Evolutionary conservation across 2,888 invertebrate genomes (phyloP), one percentile per base, ranked within the genome.

Genomic region (Brenthis daphne): DNA sequence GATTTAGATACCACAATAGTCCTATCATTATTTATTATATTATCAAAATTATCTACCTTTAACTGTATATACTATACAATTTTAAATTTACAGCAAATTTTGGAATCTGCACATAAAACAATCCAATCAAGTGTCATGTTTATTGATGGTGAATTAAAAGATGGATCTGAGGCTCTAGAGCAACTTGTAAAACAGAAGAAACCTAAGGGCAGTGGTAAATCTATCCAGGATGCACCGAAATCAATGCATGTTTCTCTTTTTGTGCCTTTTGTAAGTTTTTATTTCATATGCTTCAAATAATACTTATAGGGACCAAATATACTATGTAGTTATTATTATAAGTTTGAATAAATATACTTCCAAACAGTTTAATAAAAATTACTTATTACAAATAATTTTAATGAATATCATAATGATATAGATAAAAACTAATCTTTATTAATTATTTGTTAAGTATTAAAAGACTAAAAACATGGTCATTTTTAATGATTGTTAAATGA

Each of bases 111-210:
- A 50, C 90, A 94, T 72, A 90, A 93, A 76, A 93, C 93, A 57
- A 93, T 96, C 69, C 90, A 94, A 75, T 91, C 93, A 67, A 94
- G 96, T 72, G 91, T 96, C 51, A 94, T 96, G 83, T 94, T 97
- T 69, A 94, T 97, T 77, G 96, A 97, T 82, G 96, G 96, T 61
- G 95, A 96, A 80, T 82, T 95, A 3, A 94, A 95, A 80, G 94
- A 95, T 71, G 87, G 92, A 3, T 93, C 94, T 64, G 95, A 95
- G 68, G 86, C 92, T 3, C 84, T 97, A 71, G 96, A 96, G 79
- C 90, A 90, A 16, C 86, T 95, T 53, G 91, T 93, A 8, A 95
- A 95, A 78, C 94, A 94, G 82, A 94, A 94, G 80, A 95, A 94
- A 79, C 82, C 87, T 1, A 93, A 92, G 77, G 86, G 81, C 67